Conservation (phyloP, 1,140 invertebrate genomes). For the Zaprionus capensis region DNA sequence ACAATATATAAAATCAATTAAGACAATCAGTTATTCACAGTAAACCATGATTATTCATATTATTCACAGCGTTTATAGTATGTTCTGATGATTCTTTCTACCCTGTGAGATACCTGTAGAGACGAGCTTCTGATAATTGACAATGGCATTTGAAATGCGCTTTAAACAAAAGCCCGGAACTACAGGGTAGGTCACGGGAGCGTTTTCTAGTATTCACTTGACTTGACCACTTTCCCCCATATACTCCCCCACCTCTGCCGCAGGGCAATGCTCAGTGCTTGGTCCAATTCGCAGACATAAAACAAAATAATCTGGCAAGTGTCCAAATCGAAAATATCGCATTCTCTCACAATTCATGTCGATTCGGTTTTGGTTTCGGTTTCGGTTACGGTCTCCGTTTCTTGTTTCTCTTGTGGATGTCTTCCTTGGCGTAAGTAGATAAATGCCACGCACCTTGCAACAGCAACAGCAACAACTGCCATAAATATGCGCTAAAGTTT, state of each 20-base stretch:
- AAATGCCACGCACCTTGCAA: slow-evolving; percentile 46
- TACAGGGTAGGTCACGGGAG: slow-evolving; percentile 99
- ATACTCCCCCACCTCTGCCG: background rate
- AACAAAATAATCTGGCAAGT: slow-evolving; percentile 46
- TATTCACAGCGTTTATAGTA: slow-evolving; percentile 2
- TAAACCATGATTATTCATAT: background rate
- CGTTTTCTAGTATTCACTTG: slow-evolving; percentile 84
- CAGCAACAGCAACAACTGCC: slow-evolving; percentile 57
- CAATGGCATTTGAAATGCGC: slow-evolving; percentile 86
- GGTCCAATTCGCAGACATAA: slow-evolving; percentile 21
- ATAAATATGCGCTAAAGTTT: slow-evolving; percentile 72
- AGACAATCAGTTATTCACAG: background rate
- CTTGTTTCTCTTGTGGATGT: background rate
- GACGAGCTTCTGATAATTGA: slow-evolving; percentile 97
- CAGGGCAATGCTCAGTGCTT: background rate
- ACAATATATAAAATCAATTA: too few relatives aligned
- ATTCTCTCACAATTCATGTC: slow-evolving; percentile 16
- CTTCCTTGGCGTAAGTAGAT: slow-evolving; percentile 28
- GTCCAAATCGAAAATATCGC: slow-evolving; percentile 31
- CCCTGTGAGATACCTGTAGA: slow-evolving; percentile 99
- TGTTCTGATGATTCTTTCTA: slow-evolving; percentile 74
- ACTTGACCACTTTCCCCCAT: background rate
- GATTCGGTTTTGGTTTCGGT: background rate
- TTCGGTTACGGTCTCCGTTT: slow-evolving; percentile 12
- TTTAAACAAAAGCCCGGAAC: slow-evolving; percentile 99